These are phyloP conservation scores for Talpa occidentalis DNA, from an alignment of 2,113 vertebrate genomes.

Conservation along the genomic window DNA sequence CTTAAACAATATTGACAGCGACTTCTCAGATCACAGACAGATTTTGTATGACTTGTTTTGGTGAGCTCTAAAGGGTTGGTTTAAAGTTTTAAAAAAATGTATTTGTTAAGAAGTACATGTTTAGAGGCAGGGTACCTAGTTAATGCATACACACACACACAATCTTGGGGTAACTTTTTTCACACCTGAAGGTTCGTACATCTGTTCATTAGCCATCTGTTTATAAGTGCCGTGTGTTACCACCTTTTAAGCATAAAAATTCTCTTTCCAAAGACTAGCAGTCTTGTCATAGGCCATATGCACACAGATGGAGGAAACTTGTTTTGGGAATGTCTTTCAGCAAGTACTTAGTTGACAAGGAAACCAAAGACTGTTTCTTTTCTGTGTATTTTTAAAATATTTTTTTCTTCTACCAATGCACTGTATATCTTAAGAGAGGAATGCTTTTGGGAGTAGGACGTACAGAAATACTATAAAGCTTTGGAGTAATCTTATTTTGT, in stretches of 20 bases:
- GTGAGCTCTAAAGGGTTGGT: conserved; percentile 65
- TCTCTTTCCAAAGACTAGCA: background rate
- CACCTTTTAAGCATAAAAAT: background rate
- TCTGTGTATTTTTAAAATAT: conserved; percentile 13
- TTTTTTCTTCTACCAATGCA: background rate
- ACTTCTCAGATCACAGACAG: conserved; percentile 74
- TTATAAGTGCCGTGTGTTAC: background rate
- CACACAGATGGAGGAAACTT: background rate
- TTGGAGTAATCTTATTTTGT: conserved; percentile 47
- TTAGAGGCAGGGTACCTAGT: conserved; percentile 23
- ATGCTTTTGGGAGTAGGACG: background rate
- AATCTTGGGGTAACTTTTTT: conserved; percentile 44
- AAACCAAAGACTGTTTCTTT: conserved; percentile 69
- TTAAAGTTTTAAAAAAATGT: conserved; percentile 54
- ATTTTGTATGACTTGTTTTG: conserved; percentile 60
- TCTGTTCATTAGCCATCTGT: conserved; percentile 30
- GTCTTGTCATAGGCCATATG: background rate
- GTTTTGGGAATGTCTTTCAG: conserved; percentile 12
- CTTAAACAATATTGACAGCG: conserved; percentile 75
- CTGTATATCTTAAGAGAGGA: background rate
- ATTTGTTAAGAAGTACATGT: conserved; percentile 64
- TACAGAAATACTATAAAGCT: background rate
- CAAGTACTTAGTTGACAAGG: conserved; percentile 40
- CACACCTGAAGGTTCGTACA: background rate
- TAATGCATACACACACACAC: background rate